These are phyloP conservation scores for Holotrichia oblita DNA, from an alignment of 1,140 invertebrate species.

Conservation along the genomic window DNA sequence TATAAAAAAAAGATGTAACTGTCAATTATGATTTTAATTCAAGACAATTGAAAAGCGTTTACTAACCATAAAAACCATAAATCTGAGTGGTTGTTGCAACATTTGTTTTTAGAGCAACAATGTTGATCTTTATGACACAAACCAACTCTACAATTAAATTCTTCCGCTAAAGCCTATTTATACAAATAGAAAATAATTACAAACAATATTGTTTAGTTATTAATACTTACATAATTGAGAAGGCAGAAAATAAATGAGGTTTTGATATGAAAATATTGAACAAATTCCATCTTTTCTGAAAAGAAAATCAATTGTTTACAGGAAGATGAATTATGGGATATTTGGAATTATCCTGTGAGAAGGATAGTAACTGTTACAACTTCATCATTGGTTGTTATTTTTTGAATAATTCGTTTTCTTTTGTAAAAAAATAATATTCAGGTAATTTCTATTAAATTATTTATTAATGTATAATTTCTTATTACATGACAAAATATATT, in stretches of 20 bases:
- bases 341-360: background rate
- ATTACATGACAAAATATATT: too few relatives aligned
- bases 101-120: slow-evolving; percentile 45
- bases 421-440: too few relatives aligned
- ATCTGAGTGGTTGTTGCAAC: slow-evolving; percentile 46
- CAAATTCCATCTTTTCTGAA: background rate
- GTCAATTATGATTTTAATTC: background rate
- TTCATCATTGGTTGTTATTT: too few relatives aligned
- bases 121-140: slow-evolving; percentile 10
- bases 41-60: background rate
- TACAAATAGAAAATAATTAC: background rate
- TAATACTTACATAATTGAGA: background rate
- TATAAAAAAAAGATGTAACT: slow-evolving; percentile 33
- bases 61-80: slow-evolving; percentile 51
- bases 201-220: background rate
- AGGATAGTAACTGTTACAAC: too few relatives aligned
- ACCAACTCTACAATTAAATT: slow-evolving; percentile 1
- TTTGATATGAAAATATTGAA: background rate
- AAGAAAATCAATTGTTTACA: slow-evolving; percentile 9
- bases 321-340: background rate
- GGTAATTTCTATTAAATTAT: too few relatives aligned
- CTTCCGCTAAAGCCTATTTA: background rate
- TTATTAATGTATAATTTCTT: too few relatives aligned
- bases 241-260: background rate
- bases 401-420: too few relatives aligned